These are phyloP conservation scores for Epiperipatus broadwayi DNA, from an alignment of 2,888 invertebrate species.

Conservation along the genomic window DNA sequence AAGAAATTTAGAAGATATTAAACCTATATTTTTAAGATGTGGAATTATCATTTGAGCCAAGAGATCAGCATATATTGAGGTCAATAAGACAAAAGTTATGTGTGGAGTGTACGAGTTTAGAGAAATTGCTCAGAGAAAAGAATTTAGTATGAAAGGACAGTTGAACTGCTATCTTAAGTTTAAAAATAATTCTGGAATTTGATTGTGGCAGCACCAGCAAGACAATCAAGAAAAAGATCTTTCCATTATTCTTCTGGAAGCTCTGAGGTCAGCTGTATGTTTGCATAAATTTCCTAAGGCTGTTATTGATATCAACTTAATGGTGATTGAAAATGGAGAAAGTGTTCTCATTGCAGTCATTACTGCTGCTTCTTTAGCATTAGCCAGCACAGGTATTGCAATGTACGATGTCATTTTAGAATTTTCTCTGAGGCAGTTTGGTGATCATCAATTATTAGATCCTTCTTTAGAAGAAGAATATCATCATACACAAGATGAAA, in stretches of 20 bases:
- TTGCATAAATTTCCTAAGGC: constrained; percentile 73
- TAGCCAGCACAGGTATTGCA: constrained; percentile 70
- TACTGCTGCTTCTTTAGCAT: constrained; percentile 63
- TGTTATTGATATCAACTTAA: constrained; percentile 62
- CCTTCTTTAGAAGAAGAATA: constrained; percentile 43
- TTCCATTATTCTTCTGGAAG: constrained; percentile 50
- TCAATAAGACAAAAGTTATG: constrained; percentile 65
- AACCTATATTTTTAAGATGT: constrained; percentile 52
- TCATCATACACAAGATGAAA: constrained; percentile 26
- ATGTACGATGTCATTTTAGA: constrained; percentile 71
- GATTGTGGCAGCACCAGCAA: constrained; percentile 45
- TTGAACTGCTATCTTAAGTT: constrained; percentile 69
- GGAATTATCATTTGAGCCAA: constrained; percentile 64
- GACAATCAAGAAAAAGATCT: constrained; percentile 59
- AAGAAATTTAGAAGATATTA: too few relatives aligned
- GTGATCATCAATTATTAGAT: constrained; percentile 43
- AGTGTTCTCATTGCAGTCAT: constrained; percentile 56
- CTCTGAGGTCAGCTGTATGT: constrained; percentile 64
- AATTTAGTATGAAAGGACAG: constrained; percentile 58
- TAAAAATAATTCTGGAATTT: constrained; percentile 51
- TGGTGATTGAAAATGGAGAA: constrained; percentile 71
- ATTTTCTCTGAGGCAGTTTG: constrained; percentile 38
- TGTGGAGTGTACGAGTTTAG: constrained; percentile 75
- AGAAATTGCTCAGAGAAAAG: constrained; percentile 60
- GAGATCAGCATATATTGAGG: constrained; percentile 75